Evolutionary conservation across 2,113 vertebrate genomes (phyloP).

Genomic region (Tylochromis polylepis): DNA sequence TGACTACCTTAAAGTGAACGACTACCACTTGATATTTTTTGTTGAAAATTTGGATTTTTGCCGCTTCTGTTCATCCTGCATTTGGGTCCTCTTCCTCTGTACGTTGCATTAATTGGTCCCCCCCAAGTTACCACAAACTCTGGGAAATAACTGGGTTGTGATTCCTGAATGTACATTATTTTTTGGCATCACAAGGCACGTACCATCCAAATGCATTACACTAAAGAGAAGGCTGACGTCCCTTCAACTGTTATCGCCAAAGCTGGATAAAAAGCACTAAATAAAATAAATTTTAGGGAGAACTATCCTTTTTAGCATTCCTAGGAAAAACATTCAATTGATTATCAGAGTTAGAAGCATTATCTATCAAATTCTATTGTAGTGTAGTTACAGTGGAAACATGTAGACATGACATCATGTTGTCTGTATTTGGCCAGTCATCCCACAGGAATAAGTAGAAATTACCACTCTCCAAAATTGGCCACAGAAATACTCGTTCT

Average conservation of each 20-base stretch:
- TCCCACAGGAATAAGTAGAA: neutral
- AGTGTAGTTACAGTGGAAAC: slow-evolving; percentile 17
- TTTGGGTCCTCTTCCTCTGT: neutral
- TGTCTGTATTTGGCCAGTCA: slow-evolving; percentile 17
- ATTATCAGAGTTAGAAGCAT: neutral
- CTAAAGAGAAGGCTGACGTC: neutral
- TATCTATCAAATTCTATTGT: slow-evolving; percentile 4
- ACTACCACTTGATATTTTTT: too few species aligned
- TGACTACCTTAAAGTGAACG: neutral
- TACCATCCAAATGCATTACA: neutral
- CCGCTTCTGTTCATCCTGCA: neutral
- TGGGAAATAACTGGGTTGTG: neutral
- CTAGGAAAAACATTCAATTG: neutral
- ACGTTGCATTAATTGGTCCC: neutral
- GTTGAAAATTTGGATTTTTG: neutral
- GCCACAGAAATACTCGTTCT: neutral
- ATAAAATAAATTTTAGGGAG: neutral
- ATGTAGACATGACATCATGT: slow-evolving; percentile 55
- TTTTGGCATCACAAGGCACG: neutral
- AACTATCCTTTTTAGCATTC: neutral
- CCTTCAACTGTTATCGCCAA: neutral
- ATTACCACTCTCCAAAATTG: neutral
- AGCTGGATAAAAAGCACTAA: neutral
- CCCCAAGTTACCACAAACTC: neutral
- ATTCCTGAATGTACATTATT: neutral